phyloP scores from a whole-genome alignment of 2,888 invertebrate genomes.

The Heliconius charithonia region DNA sequence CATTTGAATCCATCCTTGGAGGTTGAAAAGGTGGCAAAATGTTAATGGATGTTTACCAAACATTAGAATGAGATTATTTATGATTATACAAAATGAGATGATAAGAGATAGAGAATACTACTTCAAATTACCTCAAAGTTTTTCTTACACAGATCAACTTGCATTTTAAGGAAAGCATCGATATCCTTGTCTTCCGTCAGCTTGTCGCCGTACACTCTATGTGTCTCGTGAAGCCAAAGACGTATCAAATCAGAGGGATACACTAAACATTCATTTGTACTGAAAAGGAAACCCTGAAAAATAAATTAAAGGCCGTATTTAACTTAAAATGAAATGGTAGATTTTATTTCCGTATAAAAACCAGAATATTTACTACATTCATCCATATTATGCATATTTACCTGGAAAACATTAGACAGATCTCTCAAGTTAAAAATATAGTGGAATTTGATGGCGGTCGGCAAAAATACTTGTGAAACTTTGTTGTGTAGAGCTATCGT shows the following conservation, averaged over 20 bases:
- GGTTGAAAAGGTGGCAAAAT: no score
- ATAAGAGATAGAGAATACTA: no score
- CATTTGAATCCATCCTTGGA: no score
- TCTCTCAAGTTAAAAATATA: constrained; percentile 98
- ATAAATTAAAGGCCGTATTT: no score
- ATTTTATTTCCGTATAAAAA: no score
- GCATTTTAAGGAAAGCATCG: constrained; percentile 93
- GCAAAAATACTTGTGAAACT: constrained; percentile 93
- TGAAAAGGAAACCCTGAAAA: constrained; percentile 94
- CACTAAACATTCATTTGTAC: constrained; percentile 93
- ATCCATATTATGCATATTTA: constrained; percentile 57
- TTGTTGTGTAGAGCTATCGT: constrained; percentile 94
- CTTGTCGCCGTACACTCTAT: constrained; percentile 97
- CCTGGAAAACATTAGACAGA: constrained; percentile 97
- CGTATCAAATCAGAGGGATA: constrained; percentile 92
- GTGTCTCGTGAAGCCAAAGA: constrained; percentile 96
- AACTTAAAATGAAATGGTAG: no score
- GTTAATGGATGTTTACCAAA: no score
- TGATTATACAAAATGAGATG: neutral
- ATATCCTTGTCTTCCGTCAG: constrained; percentile 96
- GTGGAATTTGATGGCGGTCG: constrained; percentile 98
- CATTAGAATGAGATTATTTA: no score
- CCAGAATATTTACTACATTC: neutral
- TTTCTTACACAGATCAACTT: constrained; percentile 95
- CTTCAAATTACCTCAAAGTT: constrained; percentile 88